Evolutionary conservation across 2,888 invertebrate species (phyloP), one percentile per base, ranked within the genome.

Genomic region (Cylindroiulus punctatus): DNA sequence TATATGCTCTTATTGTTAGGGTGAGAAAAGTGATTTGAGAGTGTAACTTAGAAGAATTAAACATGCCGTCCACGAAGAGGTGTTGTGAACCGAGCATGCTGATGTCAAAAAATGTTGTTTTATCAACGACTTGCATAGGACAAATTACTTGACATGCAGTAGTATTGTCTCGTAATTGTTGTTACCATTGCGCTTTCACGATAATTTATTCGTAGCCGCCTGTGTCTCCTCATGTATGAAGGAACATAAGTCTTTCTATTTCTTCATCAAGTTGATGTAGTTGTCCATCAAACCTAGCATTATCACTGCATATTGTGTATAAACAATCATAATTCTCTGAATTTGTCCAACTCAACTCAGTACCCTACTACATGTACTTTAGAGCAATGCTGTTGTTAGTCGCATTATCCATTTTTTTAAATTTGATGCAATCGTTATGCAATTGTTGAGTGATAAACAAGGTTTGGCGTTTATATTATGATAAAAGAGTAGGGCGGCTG

Each of bases 81-180:
- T 57, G 57, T 57, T 57, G 17, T 57, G 57, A 22, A 57, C 57
- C 4, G 22, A 5, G 57, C 57, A 57, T 57, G 22, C 57, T 10
- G n/a, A 57, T 57, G 57, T 57, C 57, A 10, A 57, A 57, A 57
- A 57, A 57, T 22, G 57, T 22, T 57, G 57, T 57, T 57, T n/a
- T 57, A 57, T 10, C 57, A 57, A n/a, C n/a, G 4, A 57, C 22
- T 22, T 22, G 22, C 57, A 57, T 57, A 22, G 22, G 17, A 4
- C 4, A 57, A 22, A 22, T 57, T 57, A 17, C 17, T 57, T 57
- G 7, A 17, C 57, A 22, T 22, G 57, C 22, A n/a, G 22, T 57
- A 57, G 5, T 22, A 22, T 22, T 22, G 7, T n/a, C 3, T 57
- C 57, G 22, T n/a, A 57, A 57, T 8, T 42, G 5, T 22, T 22